These are phyloP conservation scores for Pseudeuparius sepicola DNA, from an alignment of 2,888 invertebrate genomes.

Conservation along the genomic window DNA sequence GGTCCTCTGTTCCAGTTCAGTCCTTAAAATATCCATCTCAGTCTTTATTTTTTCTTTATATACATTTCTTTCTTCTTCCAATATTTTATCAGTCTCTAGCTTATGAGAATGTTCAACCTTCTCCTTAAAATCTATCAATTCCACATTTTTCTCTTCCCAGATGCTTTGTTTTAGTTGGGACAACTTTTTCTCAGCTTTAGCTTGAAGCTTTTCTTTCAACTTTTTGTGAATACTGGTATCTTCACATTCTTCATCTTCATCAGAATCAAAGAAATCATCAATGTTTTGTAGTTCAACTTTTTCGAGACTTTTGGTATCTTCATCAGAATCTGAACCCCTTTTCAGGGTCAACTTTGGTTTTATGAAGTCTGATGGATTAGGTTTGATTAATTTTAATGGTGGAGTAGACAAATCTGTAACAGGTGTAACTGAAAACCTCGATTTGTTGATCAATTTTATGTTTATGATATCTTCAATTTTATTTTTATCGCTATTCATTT, in stretches of 20 bases:
- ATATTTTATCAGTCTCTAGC: conserved; percentile 45
- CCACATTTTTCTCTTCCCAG: conserved; percentile 39
- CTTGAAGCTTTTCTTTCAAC: conserved; percentile 25
- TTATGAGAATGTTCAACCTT: conserved; percentile 36
- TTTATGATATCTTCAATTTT: conserved; percentile 30
- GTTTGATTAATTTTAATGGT: conserved; percentile 43
- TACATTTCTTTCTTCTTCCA: conserved; percentile 34
- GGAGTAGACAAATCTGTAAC: conserved; percentile 25
- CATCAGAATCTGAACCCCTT: conserved; percentile 40
- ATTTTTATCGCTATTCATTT: conserved; percentile 24
- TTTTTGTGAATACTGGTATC: conserved; percentile 25
- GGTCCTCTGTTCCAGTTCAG: conserved; percentile 43
- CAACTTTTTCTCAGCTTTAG: conserved; percentile 42
- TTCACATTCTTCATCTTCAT: conserved; percentile 17
- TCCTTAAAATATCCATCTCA: conserved; percentile 42
- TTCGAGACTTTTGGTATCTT: conserved; percentile 39
- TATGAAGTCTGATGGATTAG: conserved; percentile 49
- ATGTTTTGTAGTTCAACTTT: conserved; percentile 26
- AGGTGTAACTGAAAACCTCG: conserved; percentile 32
- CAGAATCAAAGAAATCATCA: conserved; percentile 23
- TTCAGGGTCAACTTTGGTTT: conserved; percentile 48
- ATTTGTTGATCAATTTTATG: conserved; percentile 29
- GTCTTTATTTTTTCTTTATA: conserved; percentile 34
- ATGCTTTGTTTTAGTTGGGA: conserved; percentile 48
- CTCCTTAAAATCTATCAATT: conserved; percentile 35